phyloP scores from a whole-genome alignment of 2,113 vertebrate species.

The Chionomys nivalis region DNA sequence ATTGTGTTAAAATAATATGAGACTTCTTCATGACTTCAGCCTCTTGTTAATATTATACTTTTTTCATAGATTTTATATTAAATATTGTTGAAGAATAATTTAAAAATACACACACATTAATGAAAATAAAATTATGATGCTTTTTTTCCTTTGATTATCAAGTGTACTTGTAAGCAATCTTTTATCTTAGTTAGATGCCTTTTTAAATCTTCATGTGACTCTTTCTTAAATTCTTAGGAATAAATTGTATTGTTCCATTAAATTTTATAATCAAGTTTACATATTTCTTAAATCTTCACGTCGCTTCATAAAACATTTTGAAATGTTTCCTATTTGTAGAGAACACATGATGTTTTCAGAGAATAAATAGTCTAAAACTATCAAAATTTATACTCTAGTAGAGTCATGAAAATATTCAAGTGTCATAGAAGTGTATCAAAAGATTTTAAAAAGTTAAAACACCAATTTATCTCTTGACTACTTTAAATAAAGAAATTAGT shows the following conservation, averaged over 20 bases:
- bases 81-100: not conserved
- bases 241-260: not conserved
- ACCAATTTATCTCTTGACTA: not conserved
- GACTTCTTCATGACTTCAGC: not conserved
- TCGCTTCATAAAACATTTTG: not conserved
- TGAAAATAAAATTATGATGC: not conserved
- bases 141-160: not conserved
- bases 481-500: not conserved
- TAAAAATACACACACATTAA: not conserved
- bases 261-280: not conserved
- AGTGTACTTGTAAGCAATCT: not conserved
- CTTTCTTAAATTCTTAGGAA: not conserved
- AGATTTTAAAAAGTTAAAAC: not conserved
- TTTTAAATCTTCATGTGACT: too few species aligned
- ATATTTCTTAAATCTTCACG: not conserved
- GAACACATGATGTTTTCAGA: not conserved
- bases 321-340: not conserved
- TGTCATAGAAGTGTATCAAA: not conserved
- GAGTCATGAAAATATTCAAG: not conserved
- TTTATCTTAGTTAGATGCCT: not conserved
- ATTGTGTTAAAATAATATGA: not conserved
- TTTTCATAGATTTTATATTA: not conserved
- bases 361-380: not conserved
- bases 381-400: not conserved
- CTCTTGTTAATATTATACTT: not conserved